Percentiles rank a stretch among this genome's conserved stretches.
Conservation (phyloP, 2,113 vertebrate genomes). For the Callipepla squamata region DNA sequence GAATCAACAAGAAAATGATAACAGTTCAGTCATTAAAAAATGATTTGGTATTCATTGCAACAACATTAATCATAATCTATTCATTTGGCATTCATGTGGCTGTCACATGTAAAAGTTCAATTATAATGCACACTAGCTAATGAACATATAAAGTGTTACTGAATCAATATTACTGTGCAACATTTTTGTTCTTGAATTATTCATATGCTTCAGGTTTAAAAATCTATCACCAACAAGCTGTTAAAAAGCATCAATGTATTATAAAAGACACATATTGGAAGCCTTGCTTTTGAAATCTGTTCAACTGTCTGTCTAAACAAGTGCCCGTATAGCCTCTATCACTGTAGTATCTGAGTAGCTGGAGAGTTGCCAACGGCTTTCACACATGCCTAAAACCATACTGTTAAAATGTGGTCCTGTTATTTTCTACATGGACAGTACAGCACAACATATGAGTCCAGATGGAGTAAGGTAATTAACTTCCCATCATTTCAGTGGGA, state of each 20-base stretch:
- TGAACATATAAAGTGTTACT: conserved; percentile 47
- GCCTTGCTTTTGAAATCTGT: conserved; percentile 31
- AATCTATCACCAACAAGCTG: conserved; percentile 31
- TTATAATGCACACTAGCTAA: conserved; percentile 57
- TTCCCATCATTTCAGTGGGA: not conserved
- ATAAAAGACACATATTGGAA: conserved; percentile 25
- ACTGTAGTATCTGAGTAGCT: not conserved
- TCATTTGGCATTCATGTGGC: conserved; percentile 37
- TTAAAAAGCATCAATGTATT: conserved; percentile 4
- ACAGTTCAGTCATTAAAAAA: conserved; percentile 41
- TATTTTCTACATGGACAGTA: not conserved
- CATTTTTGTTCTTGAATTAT: conserved; percentile 54
- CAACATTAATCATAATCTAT: conserved; percentile 38
- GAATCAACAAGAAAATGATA: conserved; percentile 6
- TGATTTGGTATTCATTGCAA: conserved; percentile 39
- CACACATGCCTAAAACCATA: conserved; percentile 39
- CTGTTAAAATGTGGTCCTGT: conserved; percentile 7
- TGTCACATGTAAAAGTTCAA: conserved; percentile 47
- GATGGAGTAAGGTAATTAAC: conserved; percentile 19
- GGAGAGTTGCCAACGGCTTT: conserved; percentile 23
- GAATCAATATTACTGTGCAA: conserved; percentile 51
- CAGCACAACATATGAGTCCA: not conserved
- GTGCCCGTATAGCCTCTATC: not conserved
- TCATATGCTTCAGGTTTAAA: conserved; percentile 49
- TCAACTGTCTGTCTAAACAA: conserved; percentile 36